Evolutionary conservation across 2,797 vertebrate genomes (phyloP), one percentile per base, ranked within the genome.

Genomic region (Meda fulgida): DNA sequence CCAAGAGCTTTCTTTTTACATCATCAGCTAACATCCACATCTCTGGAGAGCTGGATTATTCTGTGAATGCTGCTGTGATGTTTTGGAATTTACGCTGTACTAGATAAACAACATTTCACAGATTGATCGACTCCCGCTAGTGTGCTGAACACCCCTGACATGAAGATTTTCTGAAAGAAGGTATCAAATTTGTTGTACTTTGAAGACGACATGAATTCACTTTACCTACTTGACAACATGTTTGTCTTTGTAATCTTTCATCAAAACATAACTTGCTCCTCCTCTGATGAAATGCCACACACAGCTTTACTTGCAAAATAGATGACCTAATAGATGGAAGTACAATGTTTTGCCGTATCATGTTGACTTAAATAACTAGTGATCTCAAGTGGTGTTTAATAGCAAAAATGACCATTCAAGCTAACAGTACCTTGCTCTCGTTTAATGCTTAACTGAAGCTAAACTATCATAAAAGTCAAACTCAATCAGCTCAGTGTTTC

Each of bases 1-100:
- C 90, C 89, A 91, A 89, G 86, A 90, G 75, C 88, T 23, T 82
- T 90, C 84, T 83, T 87, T 90, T 88, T 90, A 89, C 88, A 89
- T 89, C 90, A 89, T 88, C 87, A 75, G 86, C 82, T 82, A 88
- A 85, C 81, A 78, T 85, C 72, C 84, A 71, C 89, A 36, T 90
- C 89, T 90, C 86, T 26, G 48, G 78, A 86, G 90, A 89, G 84
- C 85, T 76, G 80, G 85, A 88, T 87, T 86, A 77, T 84, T 88
- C 73, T 79, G 85, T 80, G 69, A 53, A 72, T 72, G 63, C 72
- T 83, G 78, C 80, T 65, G 82, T 79, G 81, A 82, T 72, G 77
- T 67, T 84, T 84, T 86, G 86, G 89, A 90, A 89, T 88, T 86
- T 71, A 38, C 75, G 7, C 87, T 84, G 85, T 51, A 36, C 21